phyloP scores from a whole-genome alignment of 64 coral and sea anemone species.

The Pachyseris speciosa region DNA sequence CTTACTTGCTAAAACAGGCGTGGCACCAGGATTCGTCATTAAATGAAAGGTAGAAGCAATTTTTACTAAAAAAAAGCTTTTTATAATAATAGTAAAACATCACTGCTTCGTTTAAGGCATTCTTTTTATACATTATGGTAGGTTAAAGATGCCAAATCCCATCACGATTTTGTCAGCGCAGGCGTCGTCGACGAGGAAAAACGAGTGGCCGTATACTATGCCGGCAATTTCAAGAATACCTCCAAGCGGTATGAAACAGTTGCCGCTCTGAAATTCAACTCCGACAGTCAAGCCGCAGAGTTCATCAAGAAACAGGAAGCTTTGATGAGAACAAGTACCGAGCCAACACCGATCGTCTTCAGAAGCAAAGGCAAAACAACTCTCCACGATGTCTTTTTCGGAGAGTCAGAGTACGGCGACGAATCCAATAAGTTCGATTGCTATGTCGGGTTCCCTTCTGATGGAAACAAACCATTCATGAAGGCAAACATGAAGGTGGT shows the following conservation, averaged over 20 bases:
- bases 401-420: neutral
- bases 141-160: constrained; percentile 55
- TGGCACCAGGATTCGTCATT: too few relatives aligned
- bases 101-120: too few relatives aligned
- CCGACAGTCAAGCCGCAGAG: neutral
- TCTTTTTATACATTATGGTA: too few relatives aligned
- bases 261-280: constrained; percentile 21
- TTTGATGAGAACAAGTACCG: neutral
- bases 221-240: constrained; percentile 33
- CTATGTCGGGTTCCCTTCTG: constrained; percentile 1
- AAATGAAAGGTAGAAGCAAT: too few relatives aligned
- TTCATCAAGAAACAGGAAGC: neutral
- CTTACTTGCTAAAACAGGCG: too few relatives aligned
- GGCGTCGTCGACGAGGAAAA: neutral
- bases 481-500: constrained; percentile 10
- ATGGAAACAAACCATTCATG: constrained; percentile 6
- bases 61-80: too few relatives aligned
- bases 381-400: neutral
- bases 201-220: constrained; percentile 37
- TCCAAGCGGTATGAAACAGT: constrained; percentile 47
- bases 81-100: too few relatives aligned
- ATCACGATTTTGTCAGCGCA: constrained; percentile 56
- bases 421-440: constrained; percentile 16
- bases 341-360: neutral
- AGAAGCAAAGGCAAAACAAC: neutral